Conservation (phyloP, 2,888 invertebrate genomes). For the Trichopoda pennipes region DNA sequence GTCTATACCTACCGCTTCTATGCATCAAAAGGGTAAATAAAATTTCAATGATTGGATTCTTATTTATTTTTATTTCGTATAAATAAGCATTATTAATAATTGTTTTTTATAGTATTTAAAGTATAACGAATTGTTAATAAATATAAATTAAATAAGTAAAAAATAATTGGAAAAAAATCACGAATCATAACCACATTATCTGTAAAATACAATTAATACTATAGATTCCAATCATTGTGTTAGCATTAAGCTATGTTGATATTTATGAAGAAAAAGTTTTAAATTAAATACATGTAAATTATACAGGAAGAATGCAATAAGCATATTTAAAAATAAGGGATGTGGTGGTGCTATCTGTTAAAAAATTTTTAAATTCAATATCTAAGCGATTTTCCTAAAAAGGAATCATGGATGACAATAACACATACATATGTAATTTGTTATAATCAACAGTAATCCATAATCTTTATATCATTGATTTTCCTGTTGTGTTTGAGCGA, state of each 20-base stretch:
- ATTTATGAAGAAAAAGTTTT: conserved; percentile 10
- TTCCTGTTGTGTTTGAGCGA: conserved; percentile 82
- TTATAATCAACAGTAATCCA: conserved; percentile 71
- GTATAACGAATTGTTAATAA: conserved; percentile 17
- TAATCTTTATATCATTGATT: conserved; percentile 69
- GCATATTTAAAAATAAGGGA: neutral
- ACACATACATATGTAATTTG: conserved; percentile 52
- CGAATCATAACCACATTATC: neutral
- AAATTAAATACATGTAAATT: conserved; percentile 5
- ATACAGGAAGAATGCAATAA: neutral
- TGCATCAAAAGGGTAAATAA: neutral
- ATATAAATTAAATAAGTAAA: conserved; percentile 3
- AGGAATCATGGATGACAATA: conserved; percentile 69
- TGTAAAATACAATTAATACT: conserved; percentile 1
- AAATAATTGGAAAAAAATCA: neutral
- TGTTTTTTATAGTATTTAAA: conserved; percentile 14
- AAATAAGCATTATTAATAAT: conserved; percentile 9
- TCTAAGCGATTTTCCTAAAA: conserved; percentile 19
- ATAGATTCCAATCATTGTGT: conserved; percentile 39
- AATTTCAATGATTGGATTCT: conserved; percentile 55
- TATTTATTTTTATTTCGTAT: conserved; percentile 22
- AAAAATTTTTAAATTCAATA: conserved; percentile 2
- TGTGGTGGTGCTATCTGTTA: conserved; percentile 8
- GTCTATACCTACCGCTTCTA: too few species aligned
- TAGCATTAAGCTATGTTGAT: conserved; percentile 26